Conservation (phyloP, 2,113 vertebrate genomes). For the Alces alces region DNA sequence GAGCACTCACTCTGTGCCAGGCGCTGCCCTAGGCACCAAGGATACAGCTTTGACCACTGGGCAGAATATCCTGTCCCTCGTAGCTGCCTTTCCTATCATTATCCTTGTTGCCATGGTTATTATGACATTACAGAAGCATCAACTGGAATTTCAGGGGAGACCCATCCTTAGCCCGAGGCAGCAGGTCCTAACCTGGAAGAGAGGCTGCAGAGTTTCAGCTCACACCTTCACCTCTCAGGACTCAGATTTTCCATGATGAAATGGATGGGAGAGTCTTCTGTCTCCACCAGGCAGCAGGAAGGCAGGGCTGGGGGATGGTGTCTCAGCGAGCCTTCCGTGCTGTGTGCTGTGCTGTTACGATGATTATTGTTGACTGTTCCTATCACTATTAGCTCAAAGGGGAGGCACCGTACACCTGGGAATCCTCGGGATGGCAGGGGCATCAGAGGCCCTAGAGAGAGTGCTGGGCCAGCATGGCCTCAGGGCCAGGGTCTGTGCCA, state of each 20-base stretch:
- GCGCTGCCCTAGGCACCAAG: neutral
- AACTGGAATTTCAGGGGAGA: neutral
- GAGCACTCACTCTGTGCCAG: neutral
- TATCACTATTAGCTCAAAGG: neutral
- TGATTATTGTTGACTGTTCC: neutral
- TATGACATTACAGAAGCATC: neutral
- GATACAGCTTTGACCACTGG: fast-evolving
- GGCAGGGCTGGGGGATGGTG: neutral
- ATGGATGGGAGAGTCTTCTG: neutral
- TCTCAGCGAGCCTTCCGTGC: neutral
- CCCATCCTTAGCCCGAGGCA: neutral
- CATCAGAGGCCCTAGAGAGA: neutral
- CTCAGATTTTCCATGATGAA: neutral
- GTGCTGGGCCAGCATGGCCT: neutral
- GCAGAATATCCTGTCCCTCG: fast-evolving
- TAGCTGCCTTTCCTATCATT: neutral
- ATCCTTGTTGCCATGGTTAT: too few species aligned
- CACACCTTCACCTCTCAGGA: neutral
- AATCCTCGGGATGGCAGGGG: too few species aligned
- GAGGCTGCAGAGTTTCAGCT: neutral
- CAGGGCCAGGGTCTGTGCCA: neutral
- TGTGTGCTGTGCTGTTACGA: neutral
- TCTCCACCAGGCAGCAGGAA: neutral
- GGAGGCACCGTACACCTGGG: fast-evolving
- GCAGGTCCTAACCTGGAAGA: neutral